phyloP scores from a whole-genome alignment of 2,113 vertebrate species.

The Mirounga angustirostris region DNA sequence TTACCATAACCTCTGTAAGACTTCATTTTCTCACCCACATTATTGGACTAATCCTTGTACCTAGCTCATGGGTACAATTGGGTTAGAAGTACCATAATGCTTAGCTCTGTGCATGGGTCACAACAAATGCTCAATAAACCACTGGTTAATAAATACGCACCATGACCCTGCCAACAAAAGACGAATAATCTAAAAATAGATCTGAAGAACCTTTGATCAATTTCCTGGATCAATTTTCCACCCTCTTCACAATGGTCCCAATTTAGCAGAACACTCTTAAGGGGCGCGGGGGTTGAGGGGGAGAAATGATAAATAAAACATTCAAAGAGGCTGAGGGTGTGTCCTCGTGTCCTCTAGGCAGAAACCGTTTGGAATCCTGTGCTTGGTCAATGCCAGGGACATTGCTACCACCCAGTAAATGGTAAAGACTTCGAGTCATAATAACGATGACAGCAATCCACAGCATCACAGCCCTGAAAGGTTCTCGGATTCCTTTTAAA shows the following conservation, averaged over 20 bases:
- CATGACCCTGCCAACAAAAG: not conserved
- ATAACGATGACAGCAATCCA: constrained; percentile 32
- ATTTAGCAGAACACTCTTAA: constrained; percentile 22
- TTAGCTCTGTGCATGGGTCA: not conserved
- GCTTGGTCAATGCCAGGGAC: not conserved
- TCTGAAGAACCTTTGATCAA: not conserved
- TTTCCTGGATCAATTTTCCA: constrained; percentile 16
- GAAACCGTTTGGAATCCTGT: not conserved
- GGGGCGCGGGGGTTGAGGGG: too few relatives aligned
- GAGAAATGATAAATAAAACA: not conserved
- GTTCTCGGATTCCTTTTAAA: constrained; percentile 63
- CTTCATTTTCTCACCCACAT: not conserved
- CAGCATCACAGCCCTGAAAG: not conserved
- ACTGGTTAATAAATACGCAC: not conserved
- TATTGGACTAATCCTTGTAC: not conserved
- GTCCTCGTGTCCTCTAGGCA: not conserved
- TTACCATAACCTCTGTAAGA: not conserved
- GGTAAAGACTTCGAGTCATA: not conserved
- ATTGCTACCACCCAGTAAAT: not conserved
- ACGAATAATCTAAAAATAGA: not conserved
- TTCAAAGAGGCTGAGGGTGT: not conserved
- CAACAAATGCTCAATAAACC: not conserved
- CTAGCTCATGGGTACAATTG: not conserved
- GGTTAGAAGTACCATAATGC: not conserved
- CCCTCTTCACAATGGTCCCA: not conserved